Percentiles rank a stretch among this genome's conserved stretches.
Conservation (phyloP, 1,140 invertebrate genomes). For the Atta texana region DNA sequence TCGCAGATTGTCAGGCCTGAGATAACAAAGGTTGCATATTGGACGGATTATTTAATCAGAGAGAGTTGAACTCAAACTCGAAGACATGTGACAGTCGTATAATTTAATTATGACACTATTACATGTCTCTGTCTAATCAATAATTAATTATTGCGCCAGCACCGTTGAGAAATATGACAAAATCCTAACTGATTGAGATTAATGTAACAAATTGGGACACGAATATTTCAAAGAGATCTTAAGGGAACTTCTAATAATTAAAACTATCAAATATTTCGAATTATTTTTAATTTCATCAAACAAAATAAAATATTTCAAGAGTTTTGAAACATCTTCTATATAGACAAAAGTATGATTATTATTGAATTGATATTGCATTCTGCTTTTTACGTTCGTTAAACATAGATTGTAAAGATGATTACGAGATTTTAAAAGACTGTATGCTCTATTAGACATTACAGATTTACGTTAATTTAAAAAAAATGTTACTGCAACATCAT, state of each 20-base stretch:
- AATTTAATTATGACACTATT: slow-evolving; percentile 41
- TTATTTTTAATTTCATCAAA: not conserved
- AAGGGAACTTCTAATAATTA: not conserved
- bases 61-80: slow-evolving; percentile 30
- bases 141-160: not conserved
- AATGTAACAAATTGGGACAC: not conserved
- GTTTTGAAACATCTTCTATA: no score
- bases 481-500: not conserved
- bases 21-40: slow-evolving; percentile 46
- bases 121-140: slow-evolving; percentile 54
- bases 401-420: not conserved
- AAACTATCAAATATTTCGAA: not conserved
- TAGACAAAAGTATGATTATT: not conserved
- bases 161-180: slow-evolving; percentile 35
- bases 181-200: slow-evolving; percentile 12
- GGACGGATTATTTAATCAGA: slow-evolving; percentile 51
- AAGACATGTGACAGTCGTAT: slow-evolving; percentile 47
- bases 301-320: not conserved
- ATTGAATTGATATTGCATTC: not conserved
- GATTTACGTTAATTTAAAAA: not conserved
- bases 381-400: not conserved
- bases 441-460: not conserved
- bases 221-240: not conserved
- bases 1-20: slow-evolving; percentile 44
- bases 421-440: not conserved